Conservation (phyloP, 2,797 vertebrate species). For the Geotrypetes seraphini region DNA sequence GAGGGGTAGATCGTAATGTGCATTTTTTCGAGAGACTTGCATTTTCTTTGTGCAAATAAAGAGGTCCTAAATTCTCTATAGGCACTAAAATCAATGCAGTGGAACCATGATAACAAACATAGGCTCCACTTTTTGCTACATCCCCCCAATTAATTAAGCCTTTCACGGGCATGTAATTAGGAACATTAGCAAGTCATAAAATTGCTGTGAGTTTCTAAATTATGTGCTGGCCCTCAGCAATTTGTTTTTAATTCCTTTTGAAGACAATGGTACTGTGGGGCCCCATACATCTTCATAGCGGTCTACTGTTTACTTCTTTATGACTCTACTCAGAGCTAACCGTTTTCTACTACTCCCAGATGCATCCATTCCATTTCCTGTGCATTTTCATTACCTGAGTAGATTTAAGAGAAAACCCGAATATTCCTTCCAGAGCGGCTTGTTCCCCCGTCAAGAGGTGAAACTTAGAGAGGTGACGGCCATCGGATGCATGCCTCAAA, state of each 20-base stretch:
- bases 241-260: conserved; percentile 98
- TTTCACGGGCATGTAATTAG: conserved; percentile 99
- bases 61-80: conserved; percentile 98
- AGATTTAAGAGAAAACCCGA: conserved; percentile 27
- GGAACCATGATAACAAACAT: conserved; percentile 98
- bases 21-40: conserved; percentile 91
- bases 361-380: conserved; percentile 35
- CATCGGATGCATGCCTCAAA: too few relatives aligned
- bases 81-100: conserved; percentile 98
- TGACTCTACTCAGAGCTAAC: conserved; percentile 50
- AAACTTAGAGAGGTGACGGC: too few relatives aligned
- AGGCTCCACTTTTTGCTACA: conserved; percentile 79
- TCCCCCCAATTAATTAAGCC: conserved; percentile 98
- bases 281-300: conserved; percentile 79
- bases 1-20: conserved; percentile 98
- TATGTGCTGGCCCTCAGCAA: conserved; percentile 93
- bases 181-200: conserved; percentile 99
- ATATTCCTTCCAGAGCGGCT: not conserved
- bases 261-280: conserved; percentile 89
- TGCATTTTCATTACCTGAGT: conserved; percentile 29
- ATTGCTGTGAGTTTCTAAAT: conserved; percentile 97
- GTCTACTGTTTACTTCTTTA: conserved; percentile 73
- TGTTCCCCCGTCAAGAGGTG: too few relatives aligned
- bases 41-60: conserved; percentile 97
- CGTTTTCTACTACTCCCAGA: conserved; percentile 50